Conservation (phyloP, 1,140 invertebrate genomes). For the Amyelois transitella region DNA sequence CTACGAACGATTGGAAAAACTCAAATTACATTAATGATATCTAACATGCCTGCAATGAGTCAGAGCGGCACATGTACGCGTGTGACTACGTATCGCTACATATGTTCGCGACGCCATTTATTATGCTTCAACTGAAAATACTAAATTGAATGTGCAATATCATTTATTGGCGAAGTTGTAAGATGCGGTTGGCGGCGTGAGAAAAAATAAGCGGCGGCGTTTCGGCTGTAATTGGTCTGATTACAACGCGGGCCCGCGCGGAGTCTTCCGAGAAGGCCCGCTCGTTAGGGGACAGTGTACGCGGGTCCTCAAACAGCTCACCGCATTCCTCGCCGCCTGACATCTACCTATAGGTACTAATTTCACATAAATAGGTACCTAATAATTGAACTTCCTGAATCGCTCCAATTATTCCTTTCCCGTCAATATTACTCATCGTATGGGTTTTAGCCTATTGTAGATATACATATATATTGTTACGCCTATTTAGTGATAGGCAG, state of each 20-base stretch:
- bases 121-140: background rate
- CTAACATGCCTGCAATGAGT: too few relatives aligned
- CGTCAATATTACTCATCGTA: too few relatives aligned
- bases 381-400: background rate
- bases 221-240: slow-evolving; percentile 68
- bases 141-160: background rate
- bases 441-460: too few relatives aligned
- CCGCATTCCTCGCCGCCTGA: slow-evolving; percentile 39
- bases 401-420: background rate
- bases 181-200: slow-evolving; percentile 39
- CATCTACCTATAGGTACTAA: background rate
- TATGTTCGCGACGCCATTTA: too few relatives aligned
- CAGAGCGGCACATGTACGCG: background rate
- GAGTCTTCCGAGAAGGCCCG: slow-evolving; percentile 56
- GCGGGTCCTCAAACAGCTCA: slow-evolving; percentile 29
- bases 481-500: too few relatives aligned
- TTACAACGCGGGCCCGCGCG: slow-evolving; percentile 64
- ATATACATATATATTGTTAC: too few relatives aligned
- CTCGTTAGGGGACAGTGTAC: slow-evolving; percentile 63
- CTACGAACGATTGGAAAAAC: too few relatives aligned
- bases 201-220: slow-evolving; percentile 61
- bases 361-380: background rate
- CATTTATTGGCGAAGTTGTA: background rate
- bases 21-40: too few relatives aligned
- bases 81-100: too few relatives aligned